Conservation (phyloP, 2,888 invertebrate species). For the Tigriopus californicus region DNA sequence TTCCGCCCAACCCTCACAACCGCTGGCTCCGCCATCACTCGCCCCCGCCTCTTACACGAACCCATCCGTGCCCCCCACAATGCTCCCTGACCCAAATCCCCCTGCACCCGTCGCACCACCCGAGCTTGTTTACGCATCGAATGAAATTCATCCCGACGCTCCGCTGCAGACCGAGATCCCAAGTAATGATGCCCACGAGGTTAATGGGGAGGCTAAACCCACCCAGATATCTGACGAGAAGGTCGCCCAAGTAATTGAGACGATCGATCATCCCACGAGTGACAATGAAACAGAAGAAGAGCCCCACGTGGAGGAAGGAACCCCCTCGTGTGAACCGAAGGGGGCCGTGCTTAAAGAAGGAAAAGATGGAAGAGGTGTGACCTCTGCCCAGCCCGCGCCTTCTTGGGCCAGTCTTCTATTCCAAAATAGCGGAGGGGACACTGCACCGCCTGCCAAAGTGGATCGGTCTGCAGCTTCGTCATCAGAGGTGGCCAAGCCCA, state of each 20-base stretch:
- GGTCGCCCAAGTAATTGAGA: too few species aligned
- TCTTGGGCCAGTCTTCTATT: constrained; percentile 29
- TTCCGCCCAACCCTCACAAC: too few species aligned
- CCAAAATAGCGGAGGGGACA: background rate
- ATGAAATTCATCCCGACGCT: too few species aligned
- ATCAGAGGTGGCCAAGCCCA: constrained; percentile 22
- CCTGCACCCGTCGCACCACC: constrained; percentile 8
- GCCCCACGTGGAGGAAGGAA: background rate
- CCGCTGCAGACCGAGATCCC: too few species aligned
- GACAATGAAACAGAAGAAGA: background rate
- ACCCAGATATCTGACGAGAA: too few species aligned
- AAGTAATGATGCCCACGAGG: too few species aligned
- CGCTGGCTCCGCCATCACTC: constrained; percentile 32
- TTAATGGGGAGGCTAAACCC: too few species aligned
- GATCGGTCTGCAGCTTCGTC: constrained; percentile 4
- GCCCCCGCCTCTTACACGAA: constrained; percentile 31
- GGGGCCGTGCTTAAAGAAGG: background rate
- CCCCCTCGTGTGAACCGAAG: background rate
- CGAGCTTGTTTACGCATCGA: too few species aligned
- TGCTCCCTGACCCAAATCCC: constrained; percentile 8
- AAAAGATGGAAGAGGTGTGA: background rate
- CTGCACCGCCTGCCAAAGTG: background rate
- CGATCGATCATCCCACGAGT: too few species aligned
- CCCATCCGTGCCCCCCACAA: constrained; percentile 22
- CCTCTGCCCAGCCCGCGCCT: constrained; percentile 18